These are phyloP conservation scores for Oscheius sp. DNA, from an alignment of 2,888 invertebrate genomes.

Conservation along the genomic window DNA sequence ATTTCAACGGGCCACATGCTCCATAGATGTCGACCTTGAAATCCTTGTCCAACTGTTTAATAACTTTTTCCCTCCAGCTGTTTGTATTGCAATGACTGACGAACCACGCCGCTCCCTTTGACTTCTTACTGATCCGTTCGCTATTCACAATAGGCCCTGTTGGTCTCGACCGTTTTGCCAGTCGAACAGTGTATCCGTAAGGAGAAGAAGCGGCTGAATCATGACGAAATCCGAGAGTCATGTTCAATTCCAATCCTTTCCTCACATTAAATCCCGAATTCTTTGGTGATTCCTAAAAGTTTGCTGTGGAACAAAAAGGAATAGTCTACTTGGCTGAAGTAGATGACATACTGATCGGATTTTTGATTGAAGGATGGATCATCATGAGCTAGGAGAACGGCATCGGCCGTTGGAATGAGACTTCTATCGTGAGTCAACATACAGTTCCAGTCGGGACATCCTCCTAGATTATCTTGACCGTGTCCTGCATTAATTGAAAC, in stretches of 20 bases:
- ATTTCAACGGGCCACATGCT: constrained; percentile 60
- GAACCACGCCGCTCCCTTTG: constrained; percentile 64
- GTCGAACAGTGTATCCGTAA: constrained; percentile 66
- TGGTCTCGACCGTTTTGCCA: constrained; percentile 45
- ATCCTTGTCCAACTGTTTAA: constrained; percentile 59
- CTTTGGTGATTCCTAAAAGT: constrained; percentile 50
- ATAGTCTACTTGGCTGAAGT: constrained; percentile 50
- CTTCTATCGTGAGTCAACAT: constrained; percentile 45
- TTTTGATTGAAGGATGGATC: constrained; percentile 34
- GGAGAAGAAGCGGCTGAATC: constrained; percentile 65
- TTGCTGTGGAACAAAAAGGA: constrained; percentile 6
- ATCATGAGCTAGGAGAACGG: constrained; percentile 28
- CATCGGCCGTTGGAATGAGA: constrained; percentile 39
- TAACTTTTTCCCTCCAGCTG: constrained; percentile 55
- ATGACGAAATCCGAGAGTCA: constrained; percentile 66
- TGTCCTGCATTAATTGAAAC: constrained; percentile 55
- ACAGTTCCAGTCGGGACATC: constrained; percentile 69
- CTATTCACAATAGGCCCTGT: background rate
- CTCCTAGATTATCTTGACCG: constrained; percentile 51
- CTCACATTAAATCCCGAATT: constrained; percentile 38
- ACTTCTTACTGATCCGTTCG: constrained; percentile 47
- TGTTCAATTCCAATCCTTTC: constrained; percentile 48
- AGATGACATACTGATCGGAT: constrained; percentile 48
- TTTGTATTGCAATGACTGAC: constrained; percentile 65
- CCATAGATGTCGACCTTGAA: constrained; percentile 65